phyloP scores from a whole-genome alignment of 1,140 invertebrate species.

The Zaprionus davidi region DNA sequence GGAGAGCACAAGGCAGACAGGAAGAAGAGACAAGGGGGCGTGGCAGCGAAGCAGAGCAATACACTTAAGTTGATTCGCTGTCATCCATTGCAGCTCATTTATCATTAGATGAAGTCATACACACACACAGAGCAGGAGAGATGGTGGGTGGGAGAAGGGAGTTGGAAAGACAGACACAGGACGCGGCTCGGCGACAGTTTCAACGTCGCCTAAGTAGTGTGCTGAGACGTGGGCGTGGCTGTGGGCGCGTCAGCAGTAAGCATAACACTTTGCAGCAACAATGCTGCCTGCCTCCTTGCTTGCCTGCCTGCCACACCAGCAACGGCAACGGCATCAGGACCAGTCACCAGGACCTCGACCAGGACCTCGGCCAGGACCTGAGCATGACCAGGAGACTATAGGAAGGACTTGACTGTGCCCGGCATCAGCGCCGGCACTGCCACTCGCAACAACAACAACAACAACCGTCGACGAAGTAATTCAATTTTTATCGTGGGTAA shows the following conservation, averaged over 20 bases:
- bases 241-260: slow-evolving; percentile 69
- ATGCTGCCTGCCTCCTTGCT: slow-evolving; percentile 16
- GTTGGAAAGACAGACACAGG: slow-evolving; percentile 26
- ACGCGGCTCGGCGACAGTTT: slow-evolving; percentile 71
- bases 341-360: slow-evolving; percentile 10
- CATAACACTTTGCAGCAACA: slow-evolving; percentile 71
- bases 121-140: slow-evolving; percentile 22
- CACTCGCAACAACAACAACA: slow-evolving; percentile 18
- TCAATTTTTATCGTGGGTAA: slow-evolving; percentile 84
- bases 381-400: slow-evolving; percentile 32
- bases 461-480: slow-evolving; percentile 77
- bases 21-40: neutral
- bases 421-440: slow-evolving; percentile 13
- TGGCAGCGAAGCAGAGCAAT: slow-evolving; percentile 77
- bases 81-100: slow-evolving; percentile 84
- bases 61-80: slow-evolving; percentile 84
- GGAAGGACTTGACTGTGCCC: slow-evolving; percentile 26
- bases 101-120: slow-evolving; percentile 81
- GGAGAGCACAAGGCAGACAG: slow-evolving; percentile 8
- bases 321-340: slow-evolving; percentile 5
- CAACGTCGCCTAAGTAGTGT: slow-evolving; percentile 71
- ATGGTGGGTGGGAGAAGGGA: neutral
- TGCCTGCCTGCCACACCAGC: neutral
- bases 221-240: slow-evolving; percentile 54
- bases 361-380: slow-evolving; percentile 6